These are phyloP conservation scores for Coluber constrictor DNA, from an alignment of 2,797 vertebrate species.

Conservation along the genomic window DNA sequence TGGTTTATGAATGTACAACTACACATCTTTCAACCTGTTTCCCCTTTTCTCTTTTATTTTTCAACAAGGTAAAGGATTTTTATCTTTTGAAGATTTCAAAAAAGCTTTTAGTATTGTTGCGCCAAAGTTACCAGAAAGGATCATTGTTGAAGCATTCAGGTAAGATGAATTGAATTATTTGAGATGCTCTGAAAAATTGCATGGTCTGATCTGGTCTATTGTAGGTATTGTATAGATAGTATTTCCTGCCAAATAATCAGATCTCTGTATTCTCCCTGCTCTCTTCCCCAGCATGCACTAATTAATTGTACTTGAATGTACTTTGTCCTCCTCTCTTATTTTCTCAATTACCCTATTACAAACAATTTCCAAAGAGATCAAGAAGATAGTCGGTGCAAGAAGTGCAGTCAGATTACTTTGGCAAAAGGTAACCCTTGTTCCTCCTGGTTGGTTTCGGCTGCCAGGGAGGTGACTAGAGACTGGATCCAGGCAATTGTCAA, in stretches of 20 bases:
- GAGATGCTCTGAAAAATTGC: background rate
- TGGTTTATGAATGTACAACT: background rate
- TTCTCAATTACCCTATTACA: background rate
- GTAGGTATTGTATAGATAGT: background rate
- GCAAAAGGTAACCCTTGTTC: background rate
- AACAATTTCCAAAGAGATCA: background rate
- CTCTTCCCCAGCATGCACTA: background rate
- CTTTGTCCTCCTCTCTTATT: background rate
- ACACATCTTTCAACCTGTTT: background rate
- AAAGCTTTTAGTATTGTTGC: constrained; percentile 68
- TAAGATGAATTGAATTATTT: constrained; percentile 46
- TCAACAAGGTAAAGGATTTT: constrained; percentile 69
- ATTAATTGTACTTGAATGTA: background rate
- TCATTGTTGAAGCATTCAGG: constrained; percentile 71
- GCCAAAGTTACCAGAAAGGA: constrained; percentile 68
- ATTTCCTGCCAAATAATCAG: background rate
- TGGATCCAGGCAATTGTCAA: no score
- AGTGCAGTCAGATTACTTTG: background rate
- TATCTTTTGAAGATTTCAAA: constrained; percentile 76
- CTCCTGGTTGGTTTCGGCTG: no score
- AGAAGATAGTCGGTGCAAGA: background rate
- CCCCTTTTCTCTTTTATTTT: constrained; percentile 36
- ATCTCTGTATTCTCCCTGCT: background rate
- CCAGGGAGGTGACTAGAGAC: no score
- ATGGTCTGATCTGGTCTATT: background rate